These are phyloP conservation scores for Chloroceryle inda DNA, from an alignment of 2,797 vertebrate genomes.

Conservation along the genomic window DNA sequence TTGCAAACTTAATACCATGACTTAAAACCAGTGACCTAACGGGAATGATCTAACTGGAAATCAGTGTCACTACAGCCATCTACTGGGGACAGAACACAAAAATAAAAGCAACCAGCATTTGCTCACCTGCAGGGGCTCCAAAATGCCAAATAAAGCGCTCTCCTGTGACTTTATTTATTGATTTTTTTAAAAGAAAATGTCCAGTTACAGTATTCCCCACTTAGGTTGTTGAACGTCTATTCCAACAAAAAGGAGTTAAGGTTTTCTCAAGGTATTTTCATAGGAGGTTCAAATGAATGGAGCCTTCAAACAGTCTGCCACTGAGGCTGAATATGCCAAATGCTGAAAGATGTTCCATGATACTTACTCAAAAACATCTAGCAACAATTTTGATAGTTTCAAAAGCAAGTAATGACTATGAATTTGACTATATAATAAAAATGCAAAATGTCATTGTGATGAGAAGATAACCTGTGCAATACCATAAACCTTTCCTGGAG, in stretches of 20 bases:
- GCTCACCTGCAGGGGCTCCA: not conserved
- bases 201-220: not conserved
- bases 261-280: not conserved
- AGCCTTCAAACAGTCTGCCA: not conserved
- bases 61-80: slow-evolving; percentile 36
- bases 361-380: not conserved
- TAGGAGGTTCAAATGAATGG: not conserved
- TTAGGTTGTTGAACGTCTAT: not conserved
- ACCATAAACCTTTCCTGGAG: not conserved
- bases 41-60: not conserved
- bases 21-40: not conserved
- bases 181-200: not conserved
- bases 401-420: not conserved
- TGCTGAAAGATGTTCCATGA: not conserved
- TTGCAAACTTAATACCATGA: not conserved
- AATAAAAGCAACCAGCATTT: not conserved
- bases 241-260: not conserved
- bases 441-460: not conserved
- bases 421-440: not conserved
- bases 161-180: not conserved
- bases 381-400: not conserved
- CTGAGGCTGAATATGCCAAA: not conserved
- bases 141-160: not conserved
- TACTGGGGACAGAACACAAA: slow-evolving; percentile 33
- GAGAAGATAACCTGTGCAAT: not conserved